Evolutionary conservation across 2,797 vertebrate species (phyloP).

Genomic region (Psittacula derbiana): DNA sequence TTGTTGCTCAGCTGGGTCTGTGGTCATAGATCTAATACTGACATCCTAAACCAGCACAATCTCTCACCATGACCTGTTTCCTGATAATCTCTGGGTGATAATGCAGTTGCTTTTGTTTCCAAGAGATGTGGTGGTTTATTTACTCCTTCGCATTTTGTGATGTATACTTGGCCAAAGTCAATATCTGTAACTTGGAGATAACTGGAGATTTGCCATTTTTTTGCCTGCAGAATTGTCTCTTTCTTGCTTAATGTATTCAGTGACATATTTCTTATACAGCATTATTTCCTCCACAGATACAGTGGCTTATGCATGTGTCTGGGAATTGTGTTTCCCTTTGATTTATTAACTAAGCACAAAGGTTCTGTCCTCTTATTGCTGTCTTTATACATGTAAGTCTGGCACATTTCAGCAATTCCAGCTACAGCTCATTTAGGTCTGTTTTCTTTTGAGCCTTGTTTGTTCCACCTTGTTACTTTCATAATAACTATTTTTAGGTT

Average conservation of each 20-base stretch:
- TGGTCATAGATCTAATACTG: background rate
- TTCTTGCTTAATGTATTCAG: constrained; percentile 13
- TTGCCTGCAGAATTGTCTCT: background rate
- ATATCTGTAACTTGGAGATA: background rate
- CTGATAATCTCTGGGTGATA: background rate
- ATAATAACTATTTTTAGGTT: constrained; percentile 15
- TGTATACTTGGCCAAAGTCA: background rate
- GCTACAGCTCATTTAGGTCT: constrained; percentile 1
- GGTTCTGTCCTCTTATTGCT: constrained; percentile 1
- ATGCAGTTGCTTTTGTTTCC: background rate
- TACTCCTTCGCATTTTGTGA: background rate
- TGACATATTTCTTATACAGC: background rate
- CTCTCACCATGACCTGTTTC: background rate
- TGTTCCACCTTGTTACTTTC: constrained; percentile 36
- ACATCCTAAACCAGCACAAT: background rate
- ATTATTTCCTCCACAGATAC: background rate
- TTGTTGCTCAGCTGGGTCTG: background rate
- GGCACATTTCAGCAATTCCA: background rate
- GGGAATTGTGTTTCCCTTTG: background rate
- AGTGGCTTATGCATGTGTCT: background rate
- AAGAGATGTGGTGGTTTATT: background rate
- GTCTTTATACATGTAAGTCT: background rate
- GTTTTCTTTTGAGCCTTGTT: background rate
- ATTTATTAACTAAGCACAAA: background rate
- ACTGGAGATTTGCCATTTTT: background rate